A percentile compares a stretch with the other conserved stretches of the same genome.
Evolutionary conservation across 2,797 vertebrate genomes (phyloP).

Genomic region (Sphaeramia orbicularis): DNA sequence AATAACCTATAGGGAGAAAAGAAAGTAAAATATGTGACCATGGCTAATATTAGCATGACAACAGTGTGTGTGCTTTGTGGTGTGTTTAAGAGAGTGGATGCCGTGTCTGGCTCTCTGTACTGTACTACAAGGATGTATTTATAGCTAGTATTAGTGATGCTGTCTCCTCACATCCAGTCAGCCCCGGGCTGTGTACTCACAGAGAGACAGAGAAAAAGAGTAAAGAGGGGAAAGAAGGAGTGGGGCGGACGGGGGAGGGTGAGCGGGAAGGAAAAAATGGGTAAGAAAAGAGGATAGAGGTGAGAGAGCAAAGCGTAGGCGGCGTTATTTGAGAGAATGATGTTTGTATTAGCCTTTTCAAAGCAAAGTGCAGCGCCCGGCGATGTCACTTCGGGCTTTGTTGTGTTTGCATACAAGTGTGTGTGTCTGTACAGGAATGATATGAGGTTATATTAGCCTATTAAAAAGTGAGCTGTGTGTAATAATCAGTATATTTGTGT

Average conservation of each 20-base stretch:
- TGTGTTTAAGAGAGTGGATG: conserved; percentile 53
- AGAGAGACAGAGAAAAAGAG: conserved; percentile 61
- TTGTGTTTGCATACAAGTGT: conserved; percentile 27
- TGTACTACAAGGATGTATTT: conserved; percentile 80
- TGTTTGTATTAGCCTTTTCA: conserved; percentile 54
- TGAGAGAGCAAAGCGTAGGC: conserved; percentile 16
- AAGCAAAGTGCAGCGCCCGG: conserved; percentile 9
- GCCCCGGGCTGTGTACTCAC: conserved; percentile 70
- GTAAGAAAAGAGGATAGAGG: conserved; percentile 1
- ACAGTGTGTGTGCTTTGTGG: conserved; percentile 13
- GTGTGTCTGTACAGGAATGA: conserved; percentile 10
- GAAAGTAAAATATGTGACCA: conserved; percentile 3
- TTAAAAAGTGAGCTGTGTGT: conserved; percentile 8
- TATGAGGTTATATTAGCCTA: conserved; percentile 15
- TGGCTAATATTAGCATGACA: not conserved
- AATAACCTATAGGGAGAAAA: not conserved
- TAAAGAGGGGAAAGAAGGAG: conserved; percentile 51
- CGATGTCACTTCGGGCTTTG: not conserved
- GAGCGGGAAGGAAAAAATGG: not conserved
- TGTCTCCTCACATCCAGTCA: conserved; percentile 82
- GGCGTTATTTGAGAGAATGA: conserved; percentile 23
- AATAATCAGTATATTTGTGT: conserved; percentile 6
- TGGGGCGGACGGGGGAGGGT: not conserved
- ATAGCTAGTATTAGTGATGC: conserved; percentile 81
- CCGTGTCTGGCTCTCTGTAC: conserved; percentile 61